Evolutionary conservation across 2,888 invertebrate species (phyloP).

Genomic region (Scaptomyza caliginosa): DNA sequence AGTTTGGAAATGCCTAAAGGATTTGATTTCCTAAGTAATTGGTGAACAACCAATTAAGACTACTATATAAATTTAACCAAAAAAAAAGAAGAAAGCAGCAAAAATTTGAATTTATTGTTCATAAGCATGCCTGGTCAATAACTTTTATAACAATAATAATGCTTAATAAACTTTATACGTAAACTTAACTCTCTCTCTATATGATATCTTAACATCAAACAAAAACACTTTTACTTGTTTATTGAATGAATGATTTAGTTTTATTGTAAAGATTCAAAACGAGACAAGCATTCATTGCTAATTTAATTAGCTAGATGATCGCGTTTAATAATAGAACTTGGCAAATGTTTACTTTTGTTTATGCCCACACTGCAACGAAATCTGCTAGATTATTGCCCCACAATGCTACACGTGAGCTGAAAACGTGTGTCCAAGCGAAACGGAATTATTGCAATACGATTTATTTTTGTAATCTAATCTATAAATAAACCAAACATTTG

Average conservation of each 20-base stretch:
- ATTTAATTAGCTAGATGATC: slow-evolving; percentile 47
- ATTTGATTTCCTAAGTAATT: slow-evolving; percentile 60
- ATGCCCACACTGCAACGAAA: slow-evolving; percentile 54
- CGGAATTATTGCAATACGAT: slow-evolving; percentile 53
- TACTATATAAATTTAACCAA: slow-evolving; percentile 17
- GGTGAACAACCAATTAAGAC: slow-evolving; percentile 29
- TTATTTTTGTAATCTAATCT: slow-evolving; percentile 42
- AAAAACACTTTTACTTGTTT: not conserved
- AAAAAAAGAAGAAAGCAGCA: no score
- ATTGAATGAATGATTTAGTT: slow-evolving; percentile 8
- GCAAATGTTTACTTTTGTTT: slow-evolving; percentile 18
- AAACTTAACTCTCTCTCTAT: no score
- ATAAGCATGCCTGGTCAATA: slow-evolving; percentile 9
- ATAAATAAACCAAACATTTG: slow-evolving; percentile 36
- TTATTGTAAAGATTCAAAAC: slow-evolving; percentile 8
- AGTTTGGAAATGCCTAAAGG: slow-evolving; percentile 63
- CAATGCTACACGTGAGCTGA: slow-evolving; percentile 60
- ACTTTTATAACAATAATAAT: slow-evolving; percentile 1
- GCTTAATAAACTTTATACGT: slow-evolving; percentile 6
- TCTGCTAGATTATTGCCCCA: slow-evolving; percentile 74
- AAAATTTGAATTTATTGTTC: slow-evolving; percentile 20
- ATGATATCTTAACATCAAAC: not conserved
- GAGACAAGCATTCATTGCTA: slow-evolving; percentile 43
- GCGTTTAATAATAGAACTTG: slow-evolving; percentile 46
- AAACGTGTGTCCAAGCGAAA: slow-evolving; percentile 41